Percentiles rank a stretch among this genome's conserved stretches.
Evolutionary conservation across 2,888 invertebrate species (phyloP).

Genomic region (Eulithis prunata): DNA sequence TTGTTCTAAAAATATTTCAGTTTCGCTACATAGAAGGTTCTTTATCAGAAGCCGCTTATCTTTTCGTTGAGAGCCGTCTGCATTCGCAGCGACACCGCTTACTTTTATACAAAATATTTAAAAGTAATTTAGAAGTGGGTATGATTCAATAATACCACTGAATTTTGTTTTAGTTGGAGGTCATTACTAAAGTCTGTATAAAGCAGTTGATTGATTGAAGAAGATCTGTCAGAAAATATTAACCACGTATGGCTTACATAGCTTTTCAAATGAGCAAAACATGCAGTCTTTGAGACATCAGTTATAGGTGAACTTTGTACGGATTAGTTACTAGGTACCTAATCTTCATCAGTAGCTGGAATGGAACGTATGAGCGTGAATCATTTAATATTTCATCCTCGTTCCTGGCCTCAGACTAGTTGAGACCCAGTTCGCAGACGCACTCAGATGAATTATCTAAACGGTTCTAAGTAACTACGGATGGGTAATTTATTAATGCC

Average conservation of each 20-base stretch:
- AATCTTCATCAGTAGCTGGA: conserved; percentile 9
- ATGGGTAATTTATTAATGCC: conserved; percentile 21
- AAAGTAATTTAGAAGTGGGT: background rate
- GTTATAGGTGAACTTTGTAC: background rate
- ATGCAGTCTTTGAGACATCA: too few species aligned
- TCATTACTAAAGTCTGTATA: too few species aligned
- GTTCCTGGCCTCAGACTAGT: conserved; percentile 15
- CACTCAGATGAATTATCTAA: conserved; percentile 29
- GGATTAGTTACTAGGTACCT: conserved; percentile 12
- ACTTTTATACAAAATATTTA: conserved; percentile 1
- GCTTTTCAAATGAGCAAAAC: too few species aligned
- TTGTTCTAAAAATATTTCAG: conserved; percentile 26
- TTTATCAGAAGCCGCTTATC: conserved; percentile 21
- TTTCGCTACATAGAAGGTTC: conserved; percentile 27
- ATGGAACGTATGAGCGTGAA: conserved; percentile 10
- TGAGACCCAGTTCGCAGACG: conserved; percentile 18
- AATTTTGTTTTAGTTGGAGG: too few species aligned
- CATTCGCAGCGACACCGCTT: conserved; percentile 14
- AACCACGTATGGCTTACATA: too few species aligned
- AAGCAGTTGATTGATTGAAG: too few species aligned
- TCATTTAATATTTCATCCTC: conserved; percentile 26
- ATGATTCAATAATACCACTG: too few species aligned
- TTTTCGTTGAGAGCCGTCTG: conserved; percentile 19
- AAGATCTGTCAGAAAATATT: too few species aligned
- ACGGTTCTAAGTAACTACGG: conserved; percentile 18